Conservation (phyloP, 23 tunicate species). For the Aplidium turbinatum region DNA sequence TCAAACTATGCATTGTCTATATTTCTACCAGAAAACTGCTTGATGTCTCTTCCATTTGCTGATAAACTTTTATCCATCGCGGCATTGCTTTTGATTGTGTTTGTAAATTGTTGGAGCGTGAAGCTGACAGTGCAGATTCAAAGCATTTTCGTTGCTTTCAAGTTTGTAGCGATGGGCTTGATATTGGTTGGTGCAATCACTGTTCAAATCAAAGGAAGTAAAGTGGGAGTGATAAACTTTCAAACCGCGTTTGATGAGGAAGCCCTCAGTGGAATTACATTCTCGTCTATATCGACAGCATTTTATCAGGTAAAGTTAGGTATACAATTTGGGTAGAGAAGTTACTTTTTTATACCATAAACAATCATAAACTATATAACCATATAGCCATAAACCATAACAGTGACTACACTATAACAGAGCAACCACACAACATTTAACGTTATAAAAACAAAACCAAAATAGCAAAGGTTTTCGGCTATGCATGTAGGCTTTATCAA, state of each 20-base stretch:
- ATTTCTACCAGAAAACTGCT: constrained; percentile 17
- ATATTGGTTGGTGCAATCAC: constrained; percentile 25
- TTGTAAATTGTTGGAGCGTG: constrained; percentile 27
- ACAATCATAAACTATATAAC: too few species aligned
- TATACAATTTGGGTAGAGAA: too few species aligned
- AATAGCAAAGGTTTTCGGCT: too few species aligned
- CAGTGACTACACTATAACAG: too few species aligned
- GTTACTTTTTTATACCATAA: too few species aligned
- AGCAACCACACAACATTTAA: too few species aligned
- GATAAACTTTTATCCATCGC: not conserved
- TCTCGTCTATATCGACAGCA: constrained; percentile 1
- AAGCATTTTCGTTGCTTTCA: constrained; percentile 9
- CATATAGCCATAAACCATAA: too few species aligned
- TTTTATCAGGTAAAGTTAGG: constrained; percentile 47
- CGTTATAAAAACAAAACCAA: too few species aligned
- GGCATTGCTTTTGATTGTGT: not conserved
- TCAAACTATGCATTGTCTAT: constrained; percentile 17
- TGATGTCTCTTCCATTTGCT: not conserved
- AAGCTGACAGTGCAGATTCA: constrained; percentile 14
- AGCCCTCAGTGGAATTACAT: constrained; percentile 18
- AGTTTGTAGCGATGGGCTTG: constrained; percentile 8
- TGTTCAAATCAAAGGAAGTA: constrained; percentile 1
- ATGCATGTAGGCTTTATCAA: too few species aligned
- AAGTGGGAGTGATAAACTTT: constrained; percentile 20
- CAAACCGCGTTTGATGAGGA: constrained; percentile 23